Conservation (phyloP, 2,797 vertebrate species). For the Muscicapa striata region DNA sequence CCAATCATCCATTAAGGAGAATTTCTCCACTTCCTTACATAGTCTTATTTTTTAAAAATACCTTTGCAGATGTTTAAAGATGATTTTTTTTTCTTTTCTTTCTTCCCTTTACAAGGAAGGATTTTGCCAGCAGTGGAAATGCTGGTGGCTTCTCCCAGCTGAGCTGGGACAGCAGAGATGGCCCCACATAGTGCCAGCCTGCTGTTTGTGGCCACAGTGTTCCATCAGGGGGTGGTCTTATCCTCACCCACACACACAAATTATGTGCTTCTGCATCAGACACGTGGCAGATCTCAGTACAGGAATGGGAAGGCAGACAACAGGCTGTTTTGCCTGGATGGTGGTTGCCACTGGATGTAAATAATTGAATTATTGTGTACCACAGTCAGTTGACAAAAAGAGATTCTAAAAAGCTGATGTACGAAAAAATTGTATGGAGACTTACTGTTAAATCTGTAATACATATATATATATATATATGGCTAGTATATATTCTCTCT, state of each 20-base stretch:
- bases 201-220: conserved; percentile 76
- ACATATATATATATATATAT: not conserved
- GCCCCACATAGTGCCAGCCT: conserved; percentile 74
- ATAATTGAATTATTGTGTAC: not conserved
- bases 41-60: conserved; percentile 45
- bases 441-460: conserved; percentile 13
- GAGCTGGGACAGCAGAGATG: conserved; percentile 75
- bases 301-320: not conserved
- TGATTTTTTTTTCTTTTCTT: not conserved
- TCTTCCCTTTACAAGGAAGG: not conserved
- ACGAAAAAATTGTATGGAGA: not conserved
- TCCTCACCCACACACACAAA: conserved; percentile 6
- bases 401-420: not conserved
- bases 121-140: conserved; percentile 66
- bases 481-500: not conserved
- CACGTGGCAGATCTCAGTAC: not conserved
- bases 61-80: conserved; percentile 38
- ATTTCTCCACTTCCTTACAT: conserved; percentile 41
- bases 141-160: conserved; percentile 77
- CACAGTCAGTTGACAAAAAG: not conserved
- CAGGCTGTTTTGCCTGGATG: not conserved
- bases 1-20: conserved; percentile 10
- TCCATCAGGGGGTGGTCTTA: conserved; percentile 66
- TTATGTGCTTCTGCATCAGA: conserved; percentile 27
- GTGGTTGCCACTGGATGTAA: not conserved